These are phyloP conservation scores for Leptestheria dahalacensis DNA, from an alignment of 1,140 invertebrate species.

Conservation along the genomic window DNA sequence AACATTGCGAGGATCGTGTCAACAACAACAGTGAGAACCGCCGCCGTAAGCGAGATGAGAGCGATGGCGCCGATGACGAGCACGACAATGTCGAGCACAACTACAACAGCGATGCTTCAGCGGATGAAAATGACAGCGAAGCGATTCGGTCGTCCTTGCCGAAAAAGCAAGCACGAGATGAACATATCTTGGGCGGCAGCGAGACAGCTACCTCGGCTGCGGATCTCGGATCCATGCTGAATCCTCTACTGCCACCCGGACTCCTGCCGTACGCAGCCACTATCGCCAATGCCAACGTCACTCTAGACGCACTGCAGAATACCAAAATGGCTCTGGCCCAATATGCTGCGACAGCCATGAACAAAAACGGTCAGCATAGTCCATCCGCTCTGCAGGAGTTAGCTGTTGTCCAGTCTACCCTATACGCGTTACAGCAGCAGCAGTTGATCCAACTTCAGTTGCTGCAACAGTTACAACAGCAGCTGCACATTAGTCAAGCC, in stretches of 20 bases:
- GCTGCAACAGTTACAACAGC: slow-evolving; percentile 79
- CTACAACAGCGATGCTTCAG: not conserved
- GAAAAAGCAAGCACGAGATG: not conserved
- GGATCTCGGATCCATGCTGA: not conserved
- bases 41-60: not conserved
- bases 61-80: not conserved
- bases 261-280: slow-evolving; percentile 13
- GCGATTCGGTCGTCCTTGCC: not conserved
- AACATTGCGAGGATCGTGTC: not conserved
- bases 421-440: slow-evolving; percentile 85
- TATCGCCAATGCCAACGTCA: slow-evolving; percentile 43
- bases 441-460: slow-evolving; percentile 85
- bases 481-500: slow-evolving; percentile 44
- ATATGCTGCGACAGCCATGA: slow-evolving; percentile 51
- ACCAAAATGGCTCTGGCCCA: slow-evolving; percentile 90
- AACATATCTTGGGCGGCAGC: not conserved
- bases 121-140: not conserved
- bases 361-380: slow-evolving; percentile 50
- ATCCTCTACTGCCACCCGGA: slow-evolving; percentile 27
- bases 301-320: slow-evolving; percentile 77
- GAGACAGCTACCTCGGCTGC: not conserved
- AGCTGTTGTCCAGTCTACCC: slow-evolving; percentile 67
- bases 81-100: not conserved
- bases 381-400: slow-evolving; percentile 72
- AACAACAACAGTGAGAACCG: not conserved